phyloP scores from a whole-genome alignment of 2,797 vertebrate species.

The Psittacula derbiana region DNA sequence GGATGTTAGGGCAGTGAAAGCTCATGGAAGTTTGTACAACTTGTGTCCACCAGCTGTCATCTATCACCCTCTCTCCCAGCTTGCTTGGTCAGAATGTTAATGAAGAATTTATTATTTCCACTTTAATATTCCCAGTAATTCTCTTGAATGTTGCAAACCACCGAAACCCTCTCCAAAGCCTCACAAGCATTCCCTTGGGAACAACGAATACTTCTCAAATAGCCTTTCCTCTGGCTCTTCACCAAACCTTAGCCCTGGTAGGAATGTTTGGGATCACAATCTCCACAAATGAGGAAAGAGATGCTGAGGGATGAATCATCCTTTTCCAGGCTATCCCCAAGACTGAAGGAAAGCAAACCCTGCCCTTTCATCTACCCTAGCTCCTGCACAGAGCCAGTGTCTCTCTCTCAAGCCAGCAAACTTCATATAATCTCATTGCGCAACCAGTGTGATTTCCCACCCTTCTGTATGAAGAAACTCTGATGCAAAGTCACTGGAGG shows the following conservation, averaged over 20 bases:
- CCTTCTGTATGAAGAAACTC: not conserved
- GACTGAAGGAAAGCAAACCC: not conserved
- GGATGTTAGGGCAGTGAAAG: not conserved
- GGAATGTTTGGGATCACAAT: not conserved
- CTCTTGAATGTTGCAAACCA: not conserved
- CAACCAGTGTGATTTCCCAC: not conserved
- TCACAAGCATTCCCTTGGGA: not conserved
- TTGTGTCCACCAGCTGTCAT: not conserved
- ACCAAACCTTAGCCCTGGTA: not conserved
- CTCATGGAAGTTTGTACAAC: not conserved
- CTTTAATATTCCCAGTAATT: not conserved
- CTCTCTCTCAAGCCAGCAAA: not conserved
- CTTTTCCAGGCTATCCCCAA: not conserved
- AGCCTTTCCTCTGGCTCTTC: not conserved
- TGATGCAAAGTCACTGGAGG: not conserved
- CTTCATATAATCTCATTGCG: not conserved
- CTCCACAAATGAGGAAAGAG: not conserved
- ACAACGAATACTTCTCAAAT: not conserved
- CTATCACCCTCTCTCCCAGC: not conserved
- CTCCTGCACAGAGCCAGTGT: not conserved
- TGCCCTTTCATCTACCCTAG: not conserved
- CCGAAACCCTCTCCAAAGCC: not conserved
- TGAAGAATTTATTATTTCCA: constrained; percentile 24
- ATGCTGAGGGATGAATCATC: not conserved
- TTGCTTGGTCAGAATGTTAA: not conserved